Base-by-base conservation (phyloP, 2,888 invertebrate species). In the Blastobasis adustella region DNA sequence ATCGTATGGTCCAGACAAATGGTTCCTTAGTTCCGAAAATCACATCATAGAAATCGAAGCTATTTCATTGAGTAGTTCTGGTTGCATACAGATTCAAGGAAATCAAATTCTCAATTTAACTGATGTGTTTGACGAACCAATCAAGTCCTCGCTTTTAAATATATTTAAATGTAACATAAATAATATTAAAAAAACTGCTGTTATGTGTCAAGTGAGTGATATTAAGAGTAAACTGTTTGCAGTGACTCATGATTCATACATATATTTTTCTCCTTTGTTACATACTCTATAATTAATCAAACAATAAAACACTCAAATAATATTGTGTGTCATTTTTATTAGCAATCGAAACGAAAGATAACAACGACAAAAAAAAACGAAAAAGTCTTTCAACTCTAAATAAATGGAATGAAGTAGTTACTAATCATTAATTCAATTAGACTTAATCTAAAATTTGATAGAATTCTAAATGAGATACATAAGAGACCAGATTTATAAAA, bases 91-190 rank as follows among this genome's bases (percentile, higher is more conserved):
- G 6, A 46, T 50, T 41, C 46, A 40, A 23, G 41, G 50, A n/a
- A n/a, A 39, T 41, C n/a, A 42, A 42, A 46, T 50, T 46, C n/a
- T n/a, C n/a, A 39, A 42, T n/a, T 23, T 46, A 8, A 8, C 10
- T 37, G 40, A 46, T 37, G 46, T 46, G 9, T 50, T 46, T 50
- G 46, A 50, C 6, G 40, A 50, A 42, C 50, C 50, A 36, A 10
- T 50, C 10, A 46, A 46, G 43, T 50, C 46, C 8, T 46, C 40
- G 37, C 10, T 45, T 41, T 46, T 46, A 37, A 44, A 49, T 49
- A 49, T 49, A 39, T 49, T 37, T 37, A 49, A 44, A 49, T 39
- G 44, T 42, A 10, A 49, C 36, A 23, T 23, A 38, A 49, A 45
- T 10, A 36, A 37, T 10, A 39, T 23, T 10, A 37, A 37, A 23